Evolutionary conservation across 2,113 vertebrate species (phyloP), one percentile per base, ranked within the genome.

Genomic region (Salvelinus namaycush): DNA sequence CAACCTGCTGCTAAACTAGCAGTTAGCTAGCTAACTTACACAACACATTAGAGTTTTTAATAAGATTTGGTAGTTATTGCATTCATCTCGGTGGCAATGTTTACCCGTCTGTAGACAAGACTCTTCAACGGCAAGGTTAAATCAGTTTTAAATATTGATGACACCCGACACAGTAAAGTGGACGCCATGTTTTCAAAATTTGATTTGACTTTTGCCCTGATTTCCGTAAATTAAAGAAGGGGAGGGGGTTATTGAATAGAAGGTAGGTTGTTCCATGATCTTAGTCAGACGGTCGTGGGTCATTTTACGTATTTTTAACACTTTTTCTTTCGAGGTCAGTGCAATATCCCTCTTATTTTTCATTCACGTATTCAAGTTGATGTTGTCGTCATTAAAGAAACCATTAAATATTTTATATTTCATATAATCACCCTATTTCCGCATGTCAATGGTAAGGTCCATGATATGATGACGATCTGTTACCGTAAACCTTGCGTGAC

Each of bases 401-500:
- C 2, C 8, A 51, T 31, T 20, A 9, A 24, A 29, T 20, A 9
- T 20, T 18, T 57, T n/a, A 73, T 2, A 60, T 31, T 39, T 20
- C 1, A n/a, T 9, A 68, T 60, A 8, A 16, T 6, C 8, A 68
- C 49, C 75, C 68, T 18, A 70, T 3, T 3, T 4, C 0, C 3
- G 13, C 16, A 11, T 22, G 54, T 11, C 26, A 14, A 49, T 89
- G 81, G 80, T 79, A 75, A 68, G 59, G 57, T 54, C 84, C 73
- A 67, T n/a, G n/a, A 59, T 24, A 60, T 71, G 78, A 12, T 44
- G 14, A 74, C 75, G 64, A 66, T 7, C 22, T 49, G 79, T 80
- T 86, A 83, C 87, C 81, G 82, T 90, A 89, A 85, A n/a, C 1
- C 1, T 0, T 31, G n/a, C 16, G 7, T 27, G n/a, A 51, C 5